Evolutionary conservation across 1,140 invertebrate genomes (phyloP).

Genomic region (Drosophila ironensis): DNA sequence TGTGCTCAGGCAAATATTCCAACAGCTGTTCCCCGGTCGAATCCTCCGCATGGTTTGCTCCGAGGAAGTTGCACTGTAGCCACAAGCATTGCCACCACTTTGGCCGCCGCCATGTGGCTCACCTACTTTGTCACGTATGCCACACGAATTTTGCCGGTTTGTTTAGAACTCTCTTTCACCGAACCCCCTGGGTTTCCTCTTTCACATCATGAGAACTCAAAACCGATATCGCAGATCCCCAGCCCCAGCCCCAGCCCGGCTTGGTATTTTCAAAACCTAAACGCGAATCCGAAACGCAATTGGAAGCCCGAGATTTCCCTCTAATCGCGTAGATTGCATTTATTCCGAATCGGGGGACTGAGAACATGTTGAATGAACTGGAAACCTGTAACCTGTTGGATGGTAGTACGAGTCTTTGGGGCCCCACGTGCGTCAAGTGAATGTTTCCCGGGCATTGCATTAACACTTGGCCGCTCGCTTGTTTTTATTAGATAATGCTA

Average conservation of each 20-base stretch:
- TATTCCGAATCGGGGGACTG: background rate
- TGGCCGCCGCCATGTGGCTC: conserved; percentile 39
- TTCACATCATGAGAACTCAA: background rate
- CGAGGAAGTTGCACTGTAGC: background rate
- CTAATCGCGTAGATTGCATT: background rate
- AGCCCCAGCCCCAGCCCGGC: background rate
- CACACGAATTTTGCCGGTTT: conserved; percentile 35
- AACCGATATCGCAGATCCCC: background rate
- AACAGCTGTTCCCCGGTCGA: background rate
- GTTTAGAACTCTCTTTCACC: no score
- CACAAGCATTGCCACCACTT: conserved; percentile 16
- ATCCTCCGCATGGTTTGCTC: background rate
- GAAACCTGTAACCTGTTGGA: no score
- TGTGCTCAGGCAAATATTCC: rapidly evolving
- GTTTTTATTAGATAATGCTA: conserved; percentile 16
- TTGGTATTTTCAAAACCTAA: background rate
- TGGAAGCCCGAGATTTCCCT: background rate
- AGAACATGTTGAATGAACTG: background rate
- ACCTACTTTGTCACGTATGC: conserved; percentile 61
- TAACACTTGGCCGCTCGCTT: conserved; percentile 8
- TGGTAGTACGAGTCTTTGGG: no score
- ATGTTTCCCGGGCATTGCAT: conserved; percentile 11
- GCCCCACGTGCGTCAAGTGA: conserved; percentile 8
- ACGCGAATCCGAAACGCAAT: background rate
- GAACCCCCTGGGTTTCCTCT: background rate